Conservation (phyloP, 2,888 invertebrate genomes). For the Cheilosia pagana region DNA sequence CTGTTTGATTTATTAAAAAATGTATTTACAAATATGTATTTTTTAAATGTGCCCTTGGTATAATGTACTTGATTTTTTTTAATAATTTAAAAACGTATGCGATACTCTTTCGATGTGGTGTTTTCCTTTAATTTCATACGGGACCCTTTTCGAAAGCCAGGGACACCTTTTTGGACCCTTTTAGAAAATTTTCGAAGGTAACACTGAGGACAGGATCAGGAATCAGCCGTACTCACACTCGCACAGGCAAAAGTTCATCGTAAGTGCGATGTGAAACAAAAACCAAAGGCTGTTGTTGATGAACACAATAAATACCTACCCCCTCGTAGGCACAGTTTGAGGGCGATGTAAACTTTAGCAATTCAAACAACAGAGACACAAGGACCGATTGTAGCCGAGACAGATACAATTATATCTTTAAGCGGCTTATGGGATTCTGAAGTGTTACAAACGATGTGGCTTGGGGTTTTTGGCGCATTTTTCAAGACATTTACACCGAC, state of each 20-base stretch:
- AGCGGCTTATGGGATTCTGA: slow-evolving; percentile 54
- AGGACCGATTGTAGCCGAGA: slow-evolving; percentile 38
- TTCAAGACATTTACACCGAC: slow-evolving; percentile 15
- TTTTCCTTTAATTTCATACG: no score
- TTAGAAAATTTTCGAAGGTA: no score
- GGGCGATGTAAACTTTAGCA: slow-evolving; percentile 45
- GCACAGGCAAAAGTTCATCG: slow-evolving; percentile 11
- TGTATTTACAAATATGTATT: no score
- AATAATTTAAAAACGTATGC: no score
- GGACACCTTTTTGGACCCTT: no score
- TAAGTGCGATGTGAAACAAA: slow-evolving; percentile 35
- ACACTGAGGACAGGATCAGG: not conserved
- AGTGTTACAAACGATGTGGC: slow-evolving; percentile 1
- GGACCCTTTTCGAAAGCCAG: no score
- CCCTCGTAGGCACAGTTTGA: slow-evolving; percentile 8
- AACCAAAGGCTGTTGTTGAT: slow-evolving; percentile 46
- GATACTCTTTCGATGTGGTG: no score
- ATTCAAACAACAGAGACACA: slow-evolving; percentile 60
- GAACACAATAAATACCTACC: slow-evolving; percentile 28
- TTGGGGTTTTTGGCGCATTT: slow-evolving; percentile 20
- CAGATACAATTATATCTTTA: slow-evolving; percentile 57
- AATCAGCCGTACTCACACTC: not conserved
- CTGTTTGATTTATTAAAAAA: no score
- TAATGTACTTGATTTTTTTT: no score
- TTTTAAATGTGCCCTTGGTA: no score